Evolutionary conservation across 2,797 vertebrate species (phyloP), one percentile per base, ranked within the genome.

Genomic region (Microcaecilia unicolor): DNA sequence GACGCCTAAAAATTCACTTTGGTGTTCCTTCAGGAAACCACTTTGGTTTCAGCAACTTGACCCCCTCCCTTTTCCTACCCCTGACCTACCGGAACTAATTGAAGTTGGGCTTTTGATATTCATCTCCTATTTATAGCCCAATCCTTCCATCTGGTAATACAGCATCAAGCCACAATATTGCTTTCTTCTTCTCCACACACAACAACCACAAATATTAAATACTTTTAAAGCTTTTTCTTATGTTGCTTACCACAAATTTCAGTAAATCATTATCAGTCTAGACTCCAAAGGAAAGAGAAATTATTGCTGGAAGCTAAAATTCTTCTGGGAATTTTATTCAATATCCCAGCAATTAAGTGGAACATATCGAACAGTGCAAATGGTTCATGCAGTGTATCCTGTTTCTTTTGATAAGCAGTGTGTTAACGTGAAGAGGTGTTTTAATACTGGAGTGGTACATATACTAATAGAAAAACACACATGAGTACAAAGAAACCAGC

Each of bases 221-320:
- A 28, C 44, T 60, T 67, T 50, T 38, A 44, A 38, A 21, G 2
- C 6, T 25, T 56, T 44, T 61, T 61, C 27, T 39, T 47, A 31
- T 3, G n/a, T 55, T 55, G 17, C 11, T 51, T 31, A 17, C 25
- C 32, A 43, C 20, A 36, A 18, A 51, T 32, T 59, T 64, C 15
- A 59, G 36, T 50, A 62, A 67, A 67, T 64, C 53, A 48, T 62
- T 70, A 70, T 56, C 57, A 45, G 64, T 56, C 61, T 61, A 71
- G 67, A 67, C 63, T 49, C 46, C 12, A 12, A 58, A 46, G 42
- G 37, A 26, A 53, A 56, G 44, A 46, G 34, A 58, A 66, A 44
- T 45, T 34, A 28, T 41, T 67, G 30, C 60, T 66, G 43, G 56
- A 67, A 69, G 31, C 38, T 46, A 57, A 68, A 27, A 56, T 48